Conservation (phyloP, 2,888 invertebrate species). For the Caenorhabditis panamensis region DNA sequence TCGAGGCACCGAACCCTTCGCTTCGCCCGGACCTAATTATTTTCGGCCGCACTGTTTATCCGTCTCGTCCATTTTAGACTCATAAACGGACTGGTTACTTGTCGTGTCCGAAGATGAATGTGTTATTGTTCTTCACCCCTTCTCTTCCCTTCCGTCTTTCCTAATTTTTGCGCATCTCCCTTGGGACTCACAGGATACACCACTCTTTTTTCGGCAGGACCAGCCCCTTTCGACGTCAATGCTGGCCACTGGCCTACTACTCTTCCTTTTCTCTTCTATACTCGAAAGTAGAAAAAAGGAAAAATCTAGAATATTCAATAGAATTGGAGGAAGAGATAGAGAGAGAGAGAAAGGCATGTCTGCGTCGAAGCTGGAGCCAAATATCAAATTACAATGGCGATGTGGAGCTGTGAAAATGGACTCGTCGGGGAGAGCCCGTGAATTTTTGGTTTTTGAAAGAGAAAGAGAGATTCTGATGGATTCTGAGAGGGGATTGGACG, state of each 20-base stretch:
- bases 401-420: constrained; percentile 45
- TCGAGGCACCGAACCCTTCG: no score
- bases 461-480: background rate
- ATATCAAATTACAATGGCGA: constrained; percentile 55
- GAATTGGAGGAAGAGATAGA: constrained; percentile 14
- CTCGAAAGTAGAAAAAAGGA: constrained; percentile 31
- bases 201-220: constrained; percentile 22
- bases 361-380: constrained; percentile 18
- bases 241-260: constrained; percentile 19
- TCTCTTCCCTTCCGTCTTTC: background rate
- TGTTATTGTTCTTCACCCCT: constrained; percentile 48
- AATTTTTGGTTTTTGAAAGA: background rate
- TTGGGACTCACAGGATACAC: constrained; percentile 10
- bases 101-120: constrained; percentile 44
- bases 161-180: constrained; percentile 39
- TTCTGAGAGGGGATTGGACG: background rate
- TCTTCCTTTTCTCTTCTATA: constrained; percentile 28
- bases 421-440: background rate
- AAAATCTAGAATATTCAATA: constrained; percentile 50
- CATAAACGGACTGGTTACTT: constrained; percentile 43
- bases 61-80: constrained; percentile 21
- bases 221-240: constrained; percentile 39
- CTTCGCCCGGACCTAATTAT: constrained; percentile 36
- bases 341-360: constrained; percentile 27
- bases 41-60: constrained; percentile 42